Percentiles rank a stretch among this genome's conserved stretches.
Conservation (phyloP, 2,888 invertebrate genomes). For the Cremastobaeus sp. region DNA sequence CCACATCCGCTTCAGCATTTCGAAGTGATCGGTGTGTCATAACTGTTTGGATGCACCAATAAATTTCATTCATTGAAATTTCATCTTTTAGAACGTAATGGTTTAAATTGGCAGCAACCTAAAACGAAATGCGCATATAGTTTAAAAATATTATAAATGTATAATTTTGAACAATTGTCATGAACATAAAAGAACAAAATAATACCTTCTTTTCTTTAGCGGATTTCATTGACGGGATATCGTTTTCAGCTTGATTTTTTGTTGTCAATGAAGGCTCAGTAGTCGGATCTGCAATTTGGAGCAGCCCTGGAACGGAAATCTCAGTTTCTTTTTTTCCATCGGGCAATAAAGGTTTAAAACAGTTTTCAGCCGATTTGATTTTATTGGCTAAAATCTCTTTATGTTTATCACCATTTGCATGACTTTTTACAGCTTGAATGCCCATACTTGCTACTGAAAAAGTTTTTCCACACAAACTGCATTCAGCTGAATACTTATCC, state of each 20-base stretch:
- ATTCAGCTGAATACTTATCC: not conserved
- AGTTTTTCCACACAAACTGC: not conserved
- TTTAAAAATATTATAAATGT: not conserved
- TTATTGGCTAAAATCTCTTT: not conserved
- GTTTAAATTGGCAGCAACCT: not conserved
- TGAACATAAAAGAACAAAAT: not conserved
- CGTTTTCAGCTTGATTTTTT: no score
- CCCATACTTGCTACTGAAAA: not conserved
- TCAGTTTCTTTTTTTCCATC: no score
- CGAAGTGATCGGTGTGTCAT: constrained; percentile 2
- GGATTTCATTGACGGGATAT: not conserved
- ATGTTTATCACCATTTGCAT: not conserved
- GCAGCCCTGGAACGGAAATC: no score
- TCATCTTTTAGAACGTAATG: not conserved
- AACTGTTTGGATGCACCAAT: not conserved
- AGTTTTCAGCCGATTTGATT: not conserved
- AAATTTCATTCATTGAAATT: not conserved
- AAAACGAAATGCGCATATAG: no score
- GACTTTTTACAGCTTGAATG: constrained; percentile 1
- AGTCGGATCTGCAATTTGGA: no score
- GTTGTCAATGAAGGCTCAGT: no score
- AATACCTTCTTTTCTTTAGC: not conserved
- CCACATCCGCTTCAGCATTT: not conserved
- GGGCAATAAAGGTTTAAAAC: no score
- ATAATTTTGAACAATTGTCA: not conserved